A percentile compares a stretch with the other conserved stretches of the same genome.
Conservation (phyloP, 2,113 vertebrate genomes). For the Rhinoderma darwinii region DNA sequence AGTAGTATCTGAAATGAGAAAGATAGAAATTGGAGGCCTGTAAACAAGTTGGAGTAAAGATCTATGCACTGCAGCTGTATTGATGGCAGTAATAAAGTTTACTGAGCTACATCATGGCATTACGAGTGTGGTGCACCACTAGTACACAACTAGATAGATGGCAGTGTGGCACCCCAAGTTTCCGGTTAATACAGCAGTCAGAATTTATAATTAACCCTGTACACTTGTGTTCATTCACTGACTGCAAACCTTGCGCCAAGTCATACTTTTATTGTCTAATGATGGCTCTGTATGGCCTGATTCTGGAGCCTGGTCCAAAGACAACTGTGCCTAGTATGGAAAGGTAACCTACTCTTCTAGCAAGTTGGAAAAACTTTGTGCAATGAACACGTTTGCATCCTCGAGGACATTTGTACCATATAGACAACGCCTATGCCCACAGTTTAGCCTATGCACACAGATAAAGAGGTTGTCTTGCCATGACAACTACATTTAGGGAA, state of each 20-base stretch:
- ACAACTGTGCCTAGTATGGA: not conserved
- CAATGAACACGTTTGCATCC: not conserved
- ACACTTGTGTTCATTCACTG: constrained; percentile 53
- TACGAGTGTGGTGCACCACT: constrained; percentile 68
- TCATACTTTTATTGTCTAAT: not conserved
- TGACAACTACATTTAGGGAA: not conserved
- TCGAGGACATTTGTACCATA: not conserved
- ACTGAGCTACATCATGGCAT: constrained; percentile 71
- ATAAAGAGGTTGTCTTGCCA: not conserved
- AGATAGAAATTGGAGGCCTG: constrained; percentile 81
- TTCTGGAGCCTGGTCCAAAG: not conserved
- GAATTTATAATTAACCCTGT: constrained; percentile 66
- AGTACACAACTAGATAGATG: constrained; percentile 71
- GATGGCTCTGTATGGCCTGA: not conserved
- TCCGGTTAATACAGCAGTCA: constrained; percentile 71
- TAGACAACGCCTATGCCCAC: not conserved
- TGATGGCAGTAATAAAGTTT: constrained; percentile 72
- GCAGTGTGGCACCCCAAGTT: constrained; percentile 76
- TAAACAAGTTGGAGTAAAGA: constrained; percentile 74
- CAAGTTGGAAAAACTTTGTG: not conserved
- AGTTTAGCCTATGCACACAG: not conserved
- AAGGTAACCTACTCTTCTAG: not conserved
- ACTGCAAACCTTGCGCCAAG: not conserved
- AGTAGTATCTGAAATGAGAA: constrained; percentile 79
- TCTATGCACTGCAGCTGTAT: constrained; percentile 73